These are phyloP conservation scores for Schrankia costaestrigalis DNA, from an alignment of 2,888 invertebrate genomes.

Conservation along the genomic window DNA sequence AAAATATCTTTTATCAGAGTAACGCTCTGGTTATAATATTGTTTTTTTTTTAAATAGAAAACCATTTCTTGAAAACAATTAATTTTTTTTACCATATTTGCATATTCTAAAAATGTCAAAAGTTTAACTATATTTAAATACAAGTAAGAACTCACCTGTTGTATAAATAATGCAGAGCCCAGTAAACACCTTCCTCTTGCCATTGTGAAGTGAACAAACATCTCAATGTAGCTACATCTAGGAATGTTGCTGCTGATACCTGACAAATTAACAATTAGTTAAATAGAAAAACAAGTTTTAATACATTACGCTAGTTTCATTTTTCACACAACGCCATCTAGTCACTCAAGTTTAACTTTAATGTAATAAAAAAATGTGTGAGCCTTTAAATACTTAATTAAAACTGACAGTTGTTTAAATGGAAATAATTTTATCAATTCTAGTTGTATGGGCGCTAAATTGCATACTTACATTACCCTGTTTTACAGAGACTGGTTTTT, in stretches of 20 bases:
- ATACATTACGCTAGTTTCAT: neutral
- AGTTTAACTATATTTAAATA: neutral
- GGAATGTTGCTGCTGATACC: conserved; percentile 93
- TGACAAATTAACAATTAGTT: conserved; percentile 43
- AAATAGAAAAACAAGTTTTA: neutral
- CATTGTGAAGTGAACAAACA: conserved; percentile 98
- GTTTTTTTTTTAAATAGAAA: too few relatives aligned
- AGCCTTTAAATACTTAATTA: too few relatives aligned
- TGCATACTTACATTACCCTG: conserved; percentile 56
- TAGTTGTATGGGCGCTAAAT: too few relatives aligned
- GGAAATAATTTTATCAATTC: too few relatives aligned
- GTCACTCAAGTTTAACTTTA: neutral
- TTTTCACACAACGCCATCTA: neutral
- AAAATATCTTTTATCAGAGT: too few relatives aligned
- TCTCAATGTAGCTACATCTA: conserved; percentile 97
- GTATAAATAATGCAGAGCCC: conserved; percentile 96
- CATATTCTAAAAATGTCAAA: too few relatives aligned
- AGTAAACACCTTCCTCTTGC: conserved; percentile 98
- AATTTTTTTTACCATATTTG: too few relatives aligned
- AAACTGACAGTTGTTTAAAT: too few relatives aligned
- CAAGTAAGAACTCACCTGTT: conserved; percentile 83
- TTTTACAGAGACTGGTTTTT: conserved; percentile 55
- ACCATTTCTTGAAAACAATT: too few relatives aligned
- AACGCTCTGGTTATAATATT: too few relatives aligned
- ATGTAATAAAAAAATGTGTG: too few relatives aligned